These are phyloP conservation scores for Trissolcus japonicus DNA, from an alignment of 2,888 invertebrate species.

Conservation along the genomic window DNA sequence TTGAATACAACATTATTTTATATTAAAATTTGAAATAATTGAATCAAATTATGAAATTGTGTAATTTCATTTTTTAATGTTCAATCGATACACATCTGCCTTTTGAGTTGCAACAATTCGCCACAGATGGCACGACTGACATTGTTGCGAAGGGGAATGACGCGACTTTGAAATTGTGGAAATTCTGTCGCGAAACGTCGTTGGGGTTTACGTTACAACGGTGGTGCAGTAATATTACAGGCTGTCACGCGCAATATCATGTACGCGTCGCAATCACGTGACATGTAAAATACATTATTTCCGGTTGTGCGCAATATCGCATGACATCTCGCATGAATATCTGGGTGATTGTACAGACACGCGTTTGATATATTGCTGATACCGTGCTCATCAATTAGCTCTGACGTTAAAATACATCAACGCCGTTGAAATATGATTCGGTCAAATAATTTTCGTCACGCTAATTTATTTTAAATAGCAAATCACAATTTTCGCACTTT, in stretches of 20 bases:
- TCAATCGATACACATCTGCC: too few relatives aligned
- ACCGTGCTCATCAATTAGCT: constrained; percentile 43
- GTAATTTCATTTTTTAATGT: too few relatives aligned
- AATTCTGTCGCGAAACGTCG: background rate
- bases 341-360: constrained; percentile 23
- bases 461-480: background rate
- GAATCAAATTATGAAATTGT: too few relatives aligned
- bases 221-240: constrained; percentile 33
- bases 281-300: constrained; percentile 54
- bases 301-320: constrained; percentile 42
- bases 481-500: background rate
- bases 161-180: too few relatives aligned
- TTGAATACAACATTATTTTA: too few relatives aligned
- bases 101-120: too few relatives aligned
- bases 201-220: background rate
- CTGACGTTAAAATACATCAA: constrained; percentile 49
- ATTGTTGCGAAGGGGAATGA: too few relatives aligned
- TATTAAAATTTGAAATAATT: too few relatives aligned
- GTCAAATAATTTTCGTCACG: constrained; percentile 17
- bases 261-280: constrained; percentile 47
- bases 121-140: too few relatives aligned
- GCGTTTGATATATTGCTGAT: constrained; percentile 41
- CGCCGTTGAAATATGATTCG: constrained; percentile 37
- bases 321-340: constrained; percentile 49
- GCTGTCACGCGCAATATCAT: constrained; percentile 44